Percentiles rank a stretch among this genome's conserved stretches.
phyloP scores from a whole-genome alignment of 2,797 vertebrate species.

The Myotis daubentonii region DNA sequence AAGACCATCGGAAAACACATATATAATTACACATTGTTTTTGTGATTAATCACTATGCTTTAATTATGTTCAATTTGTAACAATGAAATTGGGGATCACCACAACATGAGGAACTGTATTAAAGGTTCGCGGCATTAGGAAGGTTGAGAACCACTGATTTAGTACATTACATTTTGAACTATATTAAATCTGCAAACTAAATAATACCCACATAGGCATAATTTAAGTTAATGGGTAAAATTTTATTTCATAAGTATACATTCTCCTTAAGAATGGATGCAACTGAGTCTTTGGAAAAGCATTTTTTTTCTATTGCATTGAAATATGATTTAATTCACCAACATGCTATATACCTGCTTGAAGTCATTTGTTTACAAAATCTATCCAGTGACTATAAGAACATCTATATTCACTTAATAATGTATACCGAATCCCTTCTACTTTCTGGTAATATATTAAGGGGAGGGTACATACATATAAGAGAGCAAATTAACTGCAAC shows the following conservation, averaged over 20 bases:
- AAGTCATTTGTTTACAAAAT: not conserved
- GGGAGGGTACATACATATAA: not conserved
- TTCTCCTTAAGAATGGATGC: not conserved
- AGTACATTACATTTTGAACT: not conserved
- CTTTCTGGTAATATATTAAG: not conserved
- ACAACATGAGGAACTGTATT: no score
- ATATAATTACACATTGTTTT: no score
- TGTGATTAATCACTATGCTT: no score
- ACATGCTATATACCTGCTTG: not conserved
- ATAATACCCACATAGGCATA: not conserved
- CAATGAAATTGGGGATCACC: no score
- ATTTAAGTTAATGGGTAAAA: not conserved
- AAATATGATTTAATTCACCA: not conserved
- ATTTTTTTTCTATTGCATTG: not conserved
- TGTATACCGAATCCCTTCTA: not conserved
- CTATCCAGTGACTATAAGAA: not conserved
- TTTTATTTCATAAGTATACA: not conserved
- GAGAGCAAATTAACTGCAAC: not conserved
- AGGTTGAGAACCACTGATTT: not conserved
- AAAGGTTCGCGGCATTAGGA: no score
- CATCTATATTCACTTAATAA: not conserved
- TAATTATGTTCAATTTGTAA: no score
- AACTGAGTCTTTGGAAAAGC: not conserved
- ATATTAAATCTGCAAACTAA: not conserved
- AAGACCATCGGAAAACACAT: no score